Base-by-base conservation (phyloP, 2,797 vertebrate genomes). In the Hippopotamyrus pictus region DNA sequence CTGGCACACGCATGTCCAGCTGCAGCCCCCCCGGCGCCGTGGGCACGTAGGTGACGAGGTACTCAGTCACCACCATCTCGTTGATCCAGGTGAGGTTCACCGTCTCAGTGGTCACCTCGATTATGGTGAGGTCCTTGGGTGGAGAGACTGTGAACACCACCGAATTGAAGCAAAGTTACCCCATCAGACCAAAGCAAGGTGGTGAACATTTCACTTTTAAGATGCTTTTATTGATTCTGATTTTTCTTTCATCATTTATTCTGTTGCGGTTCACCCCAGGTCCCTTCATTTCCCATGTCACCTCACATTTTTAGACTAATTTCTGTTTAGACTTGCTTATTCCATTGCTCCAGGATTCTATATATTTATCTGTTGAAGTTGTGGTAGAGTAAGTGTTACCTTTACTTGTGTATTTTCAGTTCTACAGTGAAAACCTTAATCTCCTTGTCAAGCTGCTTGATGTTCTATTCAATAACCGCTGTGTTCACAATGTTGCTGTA, bases 1-100 rank as follows among this genome's bases (percentile, higher is more conserved):
- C 98, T 2, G 97, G 94, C 0, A 99, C 99, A 0, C 95, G 95
- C 93, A 98, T 96, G 89, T 99, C 96, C 92, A 99, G 93, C 91
- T 99, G 97, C 90, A 99, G 94, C 89, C 99, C 98, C 0, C 97
- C 97, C 0, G 91, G 93, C 1, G 96, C 93, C 0, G 98, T 99
- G 19, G 99, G 99, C 0, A 94, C 92, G 0, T 99, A 99, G 54
- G 96, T 96, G 90, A 99, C 90, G 0, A 98, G 96, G 93, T 99
- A 99, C 92, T 97, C 95, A 0, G 96, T 97, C 91, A 99, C 98
- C 0, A 95, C 93, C 92, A 99, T 98, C 92, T 99, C 98, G 0
- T 99, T 99, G 69, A 96, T 96, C 99, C 99, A 99, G 90, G 97
- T 95, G 87, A 99, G 92, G 91, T 99, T 98, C 88, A 99, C 96